Percentiles rank a stretch among this genome's conserved stretches.
These are phyloP conservation scores for Agapornis roseicollis DNA, from an alignment of 2,113 vertebrate genomes.

Conservation along the genomic window DNA sequence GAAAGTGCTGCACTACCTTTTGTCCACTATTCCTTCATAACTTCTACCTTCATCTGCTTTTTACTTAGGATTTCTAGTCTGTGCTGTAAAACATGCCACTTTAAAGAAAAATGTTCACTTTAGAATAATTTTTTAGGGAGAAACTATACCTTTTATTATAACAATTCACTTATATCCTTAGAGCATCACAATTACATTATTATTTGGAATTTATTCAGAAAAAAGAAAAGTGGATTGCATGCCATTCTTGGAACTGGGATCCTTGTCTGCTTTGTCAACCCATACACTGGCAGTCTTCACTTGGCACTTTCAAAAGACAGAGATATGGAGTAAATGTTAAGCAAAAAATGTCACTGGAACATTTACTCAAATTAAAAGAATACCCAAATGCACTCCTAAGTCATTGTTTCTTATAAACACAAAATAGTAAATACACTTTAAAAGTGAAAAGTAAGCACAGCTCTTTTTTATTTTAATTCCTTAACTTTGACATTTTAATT, in stretches of 20 bases:
- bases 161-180: background rate
- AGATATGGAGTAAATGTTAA: background rate
- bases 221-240: background rate
- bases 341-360: background rate
- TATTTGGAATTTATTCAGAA: background rate
- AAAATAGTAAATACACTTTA: background rate
- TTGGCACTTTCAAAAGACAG: background rate
- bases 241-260: background rate
- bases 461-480: background rate
- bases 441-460: background rate
- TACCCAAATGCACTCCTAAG: background rate
- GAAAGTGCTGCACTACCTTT: background rate
- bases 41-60: background rate
- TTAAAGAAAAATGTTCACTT: background rate
- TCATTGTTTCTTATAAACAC: background rate
- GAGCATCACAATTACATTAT: background rate
- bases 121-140: background rate
- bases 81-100: background rate
- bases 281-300: background rate
- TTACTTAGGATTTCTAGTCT: background rate
- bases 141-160: background rate
- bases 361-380: background rate
- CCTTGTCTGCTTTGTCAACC: background rate
- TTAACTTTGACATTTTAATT: background rate
- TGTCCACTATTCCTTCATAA: background rate